Conservation (phyloP, 2,888 invertebrate genomes). For the Lithosia quadra region DNA sequence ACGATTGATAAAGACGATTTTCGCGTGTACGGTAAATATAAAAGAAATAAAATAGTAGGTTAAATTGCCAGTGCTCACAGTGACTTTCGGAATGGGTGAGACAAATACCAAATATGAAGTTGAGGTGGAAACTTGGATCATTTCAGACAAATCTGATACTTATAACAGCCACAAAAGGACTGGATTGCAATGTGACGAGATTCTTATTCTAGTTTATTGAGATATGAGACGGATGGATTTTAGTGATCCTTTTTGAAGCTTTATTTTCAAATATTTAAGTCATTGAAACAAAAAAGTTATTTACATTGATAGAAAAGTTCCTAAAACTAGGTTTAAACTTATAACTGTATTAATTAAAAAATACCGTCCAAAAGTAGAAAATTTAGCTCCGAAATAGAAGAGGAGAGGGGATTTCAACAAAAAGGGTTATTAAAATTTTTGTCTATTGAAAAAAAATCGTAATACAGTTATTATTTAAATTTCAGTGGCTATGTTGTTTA, state of each 20-base stretch:
- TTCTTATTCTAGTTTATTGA: slow-evolving; percentile 36
- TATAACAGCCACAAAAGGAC: slow-evolving; percentile 13
- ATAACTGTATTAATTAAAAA: no score
- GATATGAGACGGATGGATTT: slow-evolving; percentile 38
- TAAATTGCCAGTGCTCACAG: slow-evolving; percentile 50
- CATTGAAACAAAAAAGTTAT: not conserved
- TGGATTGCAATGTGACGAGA: slow-evolving; percentile 4
- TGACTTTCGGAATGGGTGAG: slow-evolving; percentile 45
- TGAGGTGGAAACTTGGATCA: slow-evolving; percentile 25
- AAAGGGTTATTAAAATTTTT: no score
- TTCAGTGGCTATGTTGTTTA: no score
- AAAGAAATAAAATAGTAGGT: slow-evolving; percentile 51
- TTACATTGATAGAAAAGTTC: no score
- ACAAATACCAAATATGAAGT: slow-evolving; percentile 48
- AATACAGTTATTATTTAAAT: no score
- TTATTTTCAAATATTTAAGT: slow-evolving; percentile 8
- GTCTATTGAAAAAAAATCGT: no score
- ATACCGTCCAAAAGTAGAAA: no score
- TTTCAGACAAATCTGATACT: slow-evolving; percentile 23
- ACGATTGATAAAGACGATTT: slow-evolving; percentile 59
- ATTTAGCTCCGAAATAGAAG: no score
- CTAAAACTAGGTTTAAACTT: no score
- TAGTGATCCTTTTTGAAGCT: slow-evolving; percentile 28
- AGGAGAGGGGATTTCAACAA: no score
- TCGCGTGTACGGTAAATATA: slow-evolving; percentile 51